Conservation (phyloP, 2,113 vertebrate genomes). For the Sminthopsis crassicaudata region DNA sequence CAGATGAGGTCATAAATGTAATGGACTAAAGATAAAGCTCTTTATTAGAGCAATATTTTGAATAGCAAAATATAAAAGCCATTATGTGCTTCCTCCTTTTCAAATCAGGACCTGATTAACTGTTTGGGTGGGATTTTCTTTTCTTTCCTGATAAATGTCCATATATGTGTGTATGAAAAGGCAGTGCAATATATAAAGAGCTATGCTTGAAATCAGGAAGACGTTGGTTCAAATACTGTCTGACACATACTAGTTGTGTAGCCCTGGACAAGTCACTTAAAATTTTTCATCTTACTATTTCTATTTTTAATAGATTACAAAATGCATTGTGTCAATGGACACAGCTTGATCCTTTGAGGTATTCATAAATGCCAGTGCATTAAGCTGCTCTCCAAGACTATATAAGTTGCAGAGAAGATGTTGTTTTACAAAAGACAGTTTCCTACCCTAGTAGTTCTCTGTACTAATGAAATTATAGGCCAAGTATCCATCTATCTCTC, state of each 20-base stretch:
- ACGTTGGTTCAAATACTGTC: not conserved
- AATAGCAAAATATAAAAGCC: slow-evolving; percentile 65
- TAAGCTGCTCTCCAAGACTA: not conserved
- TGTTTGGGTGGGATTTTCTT: slow-evolving; percentile 27
- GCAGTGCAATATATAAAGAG: not conserved
- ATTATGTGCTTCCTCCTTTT: slow-evolving; percentile 48
- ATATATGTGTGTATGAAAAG: not conserved
- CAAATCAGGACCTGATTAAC: slow-evolving; percentile 10
- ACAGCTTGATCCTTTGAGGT: not conserved
- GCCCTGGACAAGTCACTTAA: not conserved
- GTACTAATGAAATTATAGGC: not conserved
- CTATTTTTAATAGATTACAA: not conserved
- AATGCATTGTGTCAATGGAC: not conserved
- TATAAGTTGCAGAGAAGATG: not conserved
- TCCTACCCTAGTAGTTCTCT: not conserved
- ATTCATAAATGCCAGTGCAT: not conserved
- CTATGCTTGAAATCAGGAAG: not conserved
- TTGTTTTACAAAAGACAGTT: not conserved
- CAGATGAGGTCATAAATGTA: slow-evolving; percentile 67
- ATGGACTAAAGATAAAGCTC: slow-evolving; percentile 26
- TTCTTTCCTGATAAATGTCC: not conserved
- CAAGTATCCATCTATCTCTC: not conserved
- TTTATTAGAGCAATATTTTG: slow-evolving; percentile 59
- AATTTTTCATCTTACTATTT: not conserved
- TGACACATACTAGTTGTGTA: not conserved